Evolutionary conservation across 2,797 vertebrate genomes (phyloP), one percentile per base, ranked within the genome.

Genomic region (Helarctos malayanus): DNA sequence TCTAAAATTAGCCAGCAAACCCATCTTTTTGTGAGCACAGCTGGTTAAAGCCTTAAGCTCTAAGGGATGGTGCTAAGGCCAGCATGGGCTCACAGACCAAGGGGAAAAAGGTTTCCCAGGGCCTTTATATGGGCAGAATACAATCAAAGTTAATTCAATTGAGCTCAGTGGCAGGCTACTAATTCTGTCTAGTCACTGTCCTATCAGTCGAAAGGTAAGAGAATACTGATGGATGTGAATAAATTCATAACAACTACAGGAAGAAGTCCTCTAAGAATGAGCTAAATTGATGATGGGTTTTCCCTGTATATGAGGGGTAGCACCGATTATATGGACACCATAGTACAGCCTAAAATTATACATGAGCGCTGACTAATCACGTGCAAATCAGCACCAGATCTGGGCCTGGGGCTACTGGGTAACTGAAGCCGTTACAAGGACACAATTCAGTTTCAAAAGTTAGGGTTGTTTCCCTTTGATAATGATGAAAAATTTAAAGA

Each of bases 121-220:
- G 84, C 73, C 38, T 95, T 88, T 92, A 63, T n/a, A 54, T 8
- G 32, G 71, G 54, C 65, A 96, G 88, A 97, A 89, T 75, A 21
- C 29, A 96, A 96, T 79, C n/a, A 89, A 56, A 2, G 27, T 79
- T 97, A 94, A 97, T 79, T 97, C 78, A 91, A 10, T 23, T 92
- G 84, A 96, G 93, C 32, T 79, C 75, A 87, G 73, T 89, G 90
- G 83, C 76, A 86, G 73, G 52, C 61, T 73, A 79, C 49, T 75
- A 95, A 96, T 94, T 95, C 45, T 18, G 10, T 75, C 49, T 73
- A 82, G 76, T 94, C 97, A 90, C 68, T 4, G 7, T 92, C 73
- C 52, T 63, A 21, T 79, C 92, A 35, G 79, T 49, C 38, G 49
- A 54, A 89, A 94, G 80, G 61, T 93, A 89, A 88, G 86, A 96